A percentile compares a stretch with the other conserved stretches of the same genome.
phyloP scores from a whole-genome alignment of 2,888 invertebrate species.

The Spilarctia lutea region DNA sequence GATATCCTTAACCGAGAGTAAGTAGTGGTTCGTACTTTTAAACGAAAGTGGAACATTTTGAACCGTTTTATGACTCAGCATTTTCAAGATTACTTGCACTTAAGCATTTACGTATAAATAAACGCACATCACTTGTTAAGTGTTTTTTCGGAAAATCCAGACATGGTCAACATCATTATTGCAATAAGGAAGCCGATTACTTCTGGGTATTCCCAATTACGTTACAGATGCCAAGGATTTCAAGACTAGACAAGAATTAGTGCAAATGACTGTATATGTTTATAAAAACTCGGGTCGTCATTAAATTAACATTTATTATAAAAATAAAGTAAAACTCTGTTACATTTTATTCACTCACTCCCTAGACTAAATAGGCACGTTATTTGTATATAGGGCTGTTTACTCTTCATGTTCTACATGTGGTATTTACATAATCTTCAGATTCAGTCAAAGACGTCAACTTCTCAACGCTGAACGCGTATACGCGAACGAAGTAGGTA shows the following conservation, averaged over 20 bases:
- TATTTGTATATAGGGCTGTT: background rate
- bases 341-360: no score
- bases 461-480: background rate
- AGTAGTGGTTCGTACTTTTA: conserved; percentile 25
- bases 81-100: conserved; percentile 20
- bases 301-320: no score
- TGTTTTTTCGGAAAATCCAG: background rate
- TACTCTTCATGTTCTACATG: background rate
- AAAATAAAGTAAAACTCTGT: no score
- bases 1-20: conserved; percentile 19
- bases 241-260: background rate
- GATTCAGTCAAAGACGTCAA: background rate
- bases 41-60: conserved; percentile 36
- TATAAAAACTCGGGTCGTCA: background rate
- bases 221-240: background rate
- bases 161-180: background rate
- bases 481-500: no score
- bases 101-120: conserved; percentile 8
- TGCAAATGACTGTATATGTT: background rate
- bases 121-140: background rate
- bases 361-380: background rate
- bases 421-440: background rate
- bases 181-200: conserved; percentile 6
- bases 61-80: conserved; percentile 29
- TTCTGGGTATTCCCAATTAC: background rate